Evolutionary conservation across 2,888 invertebrate species (phyloP).

Genomic region (Scaptomyza parva): DNA sequence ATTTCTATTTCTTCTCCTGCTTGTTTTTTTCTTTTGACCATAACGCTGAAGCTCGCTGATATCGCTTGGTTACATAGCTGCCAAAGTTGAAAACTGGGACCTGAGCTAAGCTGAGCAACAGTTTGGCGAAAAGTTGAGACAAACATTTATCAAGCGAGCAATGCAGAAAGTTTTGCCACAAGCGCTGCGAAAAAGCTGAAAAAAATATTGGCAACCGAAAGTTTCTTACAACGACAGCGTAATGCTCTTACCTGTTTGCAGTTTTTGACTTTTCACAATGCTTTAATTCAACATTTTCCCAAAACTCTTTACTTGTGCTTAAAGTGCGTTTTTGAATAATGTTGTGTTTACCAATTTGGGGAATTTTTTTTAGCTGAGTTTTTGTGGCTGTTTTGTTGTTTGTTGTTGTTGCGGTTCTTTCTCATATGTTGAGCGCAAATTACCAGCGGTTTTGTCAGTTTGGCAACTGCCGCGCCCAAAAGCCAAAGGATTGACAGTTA

Average conservation of each 20-base stretch:
- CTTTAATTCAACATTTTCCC: background rate
- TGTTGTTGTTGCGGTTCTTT: slow-evolving; percentile 33
- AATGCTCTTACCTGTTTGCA: slow-evolving; percentile 37
- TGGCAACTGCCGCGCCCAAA: slow-evolving; percentile 71
- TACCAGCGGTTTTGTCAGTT: slow-evolving; percentile 66
- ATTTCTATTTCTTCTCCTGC: slow-evolving; percentile 46
- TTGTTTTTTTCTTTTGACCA: slow-evolving; percentile 18
- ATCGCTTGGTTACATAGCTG: slow-evolving; percentile 44
- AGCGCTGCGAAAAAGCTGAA: slow-evolving; percentile 30
- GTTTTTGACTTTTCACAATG: background rate
- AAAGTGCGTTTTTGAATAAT: slow-evolving; percentile 10
- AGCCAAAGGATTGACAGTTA: slow-evolving; percentile 77
- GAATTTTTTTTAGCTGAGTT: slow-evolving; percentile 29
- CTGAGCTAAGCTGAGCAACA: slow-evolving; percentile 57
- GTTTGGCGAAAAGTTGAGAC: slow-evolving; percentile 69
- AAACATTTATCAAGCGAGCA: slow-evolving; percentile 74
- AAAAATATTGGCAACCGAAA: slow-evolving; percentile 11
- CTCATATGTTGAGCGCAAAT: slow-evolving; percentile 62
- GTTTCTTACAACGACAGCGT: slow-evolving; percentile 34
- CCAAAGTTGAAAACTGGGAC: slow-evolving; percentile 31
- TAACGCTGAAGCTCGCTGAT: slow-evolving; percentile 54
- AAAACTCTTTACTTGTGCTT: background rate
- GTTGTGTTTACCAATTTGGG: slow-evolving; percentile 15
- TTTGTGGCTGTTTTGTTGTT: slow-evolving; percentile 31
- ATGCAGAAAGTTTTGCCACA: slow-evolving; percentile 55